Evolutionary conservation across 2,113 vertebrate genomes (phyloP), one percentile per base, ranked within the genome.

Genomic region (Periophthalmus modestus): DNA sequence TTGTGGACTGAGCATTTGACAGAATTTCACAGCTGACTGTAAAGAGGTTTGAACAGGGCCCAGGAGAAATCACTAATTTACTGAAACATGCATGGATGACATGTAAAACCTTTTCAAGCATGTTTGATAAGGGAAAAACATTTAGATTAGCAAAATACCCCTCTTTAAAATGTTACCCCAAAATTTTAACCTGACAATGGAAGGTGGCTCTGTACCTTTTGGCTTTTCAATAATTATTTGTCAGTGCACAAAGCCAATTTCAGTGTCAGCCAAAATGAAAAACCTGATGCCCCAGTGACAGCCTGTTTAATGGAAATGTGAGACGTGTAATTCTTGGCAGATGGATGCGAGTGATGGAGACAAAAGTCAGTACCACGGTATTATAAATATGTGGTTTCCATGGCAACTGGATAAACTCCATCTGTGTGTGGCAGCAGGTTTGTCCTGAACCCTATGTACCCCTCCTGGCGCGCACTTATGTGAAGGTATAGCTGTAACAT

Each of bases 331-430:
- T 62, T 34, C 59, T 33, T 34, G 28, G 59, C 59, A 62, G 59
- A 62, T 62, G 59, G 59, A 62, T 33, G 24, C 14, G 24, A 6
- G 59, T 16, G 59, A 62, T 62, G 24, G 24, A 34, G 24, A 62
- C 24, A 28, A 28, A 3, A 28, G 28, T 15, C 24, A 13, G 15
- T 34, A 18, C 13, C 5, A 34, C 28, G 14, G 34, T 34, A 34
- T 62, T 62, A 62, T 33, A 62, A 62, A 62, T 33, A 62, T 24
- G 24, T 14, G 28, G 59, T 62, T 34, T 62, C 59, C 59, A 34
- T 18, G 24, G 59, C 15, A 7, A 62, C 59, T 5, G 24, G 15
- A 28, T 33, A 62, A 62, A 62, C 24, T 34, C 59, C 59, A 59
- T 59, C 57, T 59, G 57, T 7, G 57, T 14, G 13, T 18, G 4